Evolutionary conservation across 1,140 invertebrate genomes (phyloP).

Genomic region (Sogatella furcifera): DNA sequence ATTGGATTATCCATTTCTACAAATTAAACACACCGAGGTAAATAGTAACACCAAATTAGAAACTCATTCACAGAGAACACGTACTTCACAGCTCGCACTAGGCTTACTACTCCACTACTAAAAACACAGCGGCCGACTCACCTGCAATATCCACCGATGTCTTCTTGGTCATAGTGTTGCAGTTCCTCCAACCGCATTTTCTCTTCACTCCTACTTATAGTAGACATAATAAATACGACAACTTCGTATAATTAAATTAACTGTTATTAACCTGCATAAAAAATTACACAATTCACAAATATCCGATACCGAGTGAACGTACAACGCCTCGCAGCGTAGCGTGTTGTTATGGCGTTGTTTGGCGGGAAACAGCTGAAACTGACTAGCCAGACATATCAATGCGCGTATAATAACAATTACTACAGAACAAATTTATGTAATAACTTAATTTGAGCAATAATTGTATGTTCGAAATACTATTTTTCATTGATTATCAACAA

Average conservation of each 20-base stretch:
- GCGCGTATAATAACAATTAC: background rate
- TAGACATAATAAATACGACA: constrained; percentile 26
- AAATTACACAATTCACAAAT: constrained; percentile 20
- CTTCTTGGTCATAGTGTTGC: constrained; percentile 32
- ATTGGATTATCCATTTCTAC: background rate
- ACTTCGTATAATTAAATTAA: constrained; percentile 15
- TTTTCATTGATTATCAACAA: too few relatives aligned
- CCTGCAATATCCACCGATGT: constrained; percentile 33
- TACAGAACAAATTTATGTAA: background rate
- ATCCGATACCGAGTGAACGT: constrained; percentile 19
- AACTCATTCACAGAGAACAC: background rate
- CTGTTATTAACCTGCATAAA: constrained; percentile 17
- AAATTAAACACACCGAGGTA: background rate
- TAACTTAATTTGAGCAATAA: background rate
- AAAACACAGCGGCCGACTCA: constrained; percentile 17
- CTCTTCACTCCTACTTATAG: constrained; percentile 28
- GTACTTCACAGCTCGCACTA: background rate
- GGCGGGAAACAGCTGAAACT: constrained; percentile 55
- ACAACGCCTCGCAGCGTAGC: constrained; percentile 37
- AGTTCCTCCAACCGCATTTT: constrained; percentile 31
- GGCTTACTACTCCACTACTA: constrained; percentile 5
- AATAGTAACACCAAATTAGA: background rate
- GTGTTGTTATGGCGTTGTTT: constrained; percentile 48
- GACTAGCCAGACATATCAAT: constrained; percentile 4
- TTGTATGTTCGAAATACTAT: too few relatives aligned